Conservation (phyloP, 2,113 vertebrate genomes). For the Nematolebias whitei region DNA sequence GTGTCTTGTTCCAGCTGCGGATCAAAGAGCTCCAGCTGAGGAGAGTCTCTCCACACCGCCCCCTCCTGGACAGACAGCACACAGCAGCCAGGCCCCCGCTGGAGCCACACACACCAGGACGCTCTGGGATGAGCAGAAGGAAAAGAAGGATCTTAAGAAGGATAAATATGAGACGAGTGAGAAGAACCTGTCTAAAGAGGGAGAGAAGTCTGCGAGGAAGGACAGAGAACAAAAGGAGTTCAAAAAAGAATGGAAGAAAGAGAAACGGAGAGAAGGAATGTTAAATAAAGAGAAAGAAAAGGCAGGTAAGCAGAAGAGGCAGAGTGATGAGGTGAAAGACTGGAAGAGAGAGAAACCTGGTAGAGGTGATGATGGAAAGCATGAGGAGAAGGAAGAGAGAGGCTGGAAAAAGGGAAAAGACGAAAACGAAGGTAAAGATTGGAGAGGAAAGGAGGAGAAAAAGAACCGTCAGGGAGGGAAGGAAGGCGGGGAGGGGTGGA, state of each 20-base stretch:
- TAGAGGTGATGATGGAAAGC: conserved; percentile 59
- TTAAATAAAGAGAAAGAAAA: conserved; percentile 34
- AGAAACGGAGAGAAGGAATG: conserved; percentile 33
- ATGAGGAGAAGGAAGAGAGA: conserved; percentile 48
- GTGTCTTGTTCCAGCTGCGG: conserved; percentile 32
- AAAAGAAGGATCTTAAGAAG: conserved; percentile 43
- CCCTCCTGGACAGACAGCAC: conserved; percentile 53
- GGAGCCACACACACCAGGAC: conserved; percentile 16
- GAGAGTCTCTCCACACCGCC: conserved; percentile 26
- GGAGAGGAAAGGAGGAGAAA: conserved; percentile 37
- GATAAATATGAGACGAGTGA: conserved; percentile 18
- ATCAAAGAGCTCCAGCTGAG: conserved; percentile 18
- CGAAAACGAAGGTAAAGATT: conserved; percentile 41
- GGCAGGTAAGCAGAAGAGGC: conserved; percentile 32
- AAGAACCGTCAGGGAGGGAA: conserved; percentile 40
- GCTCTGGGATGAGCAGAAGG: conserved; percentile 29
- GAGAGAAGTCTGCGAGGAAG: conserved; percentile 27
- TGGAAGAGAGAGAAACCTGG: conserved; percentile 52
- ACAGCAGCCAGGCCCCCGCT: conserved; percentile 20
- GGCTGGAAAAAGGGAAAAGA: conserved; percentile 55
- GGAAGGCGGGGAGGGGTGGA: conserved; percentile 26
- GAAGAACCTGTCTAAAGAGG: conserved; percentile 34
- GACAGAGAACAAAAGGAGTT: conserved; percentile 31
- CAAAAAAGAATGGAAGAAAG: conserved; percentile 50
- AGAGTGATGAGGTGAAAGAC: conserved; percentile 31